Conservation (phyloP, 2,888 invertebrate species). For the Callyntrura sp. region DNA sequence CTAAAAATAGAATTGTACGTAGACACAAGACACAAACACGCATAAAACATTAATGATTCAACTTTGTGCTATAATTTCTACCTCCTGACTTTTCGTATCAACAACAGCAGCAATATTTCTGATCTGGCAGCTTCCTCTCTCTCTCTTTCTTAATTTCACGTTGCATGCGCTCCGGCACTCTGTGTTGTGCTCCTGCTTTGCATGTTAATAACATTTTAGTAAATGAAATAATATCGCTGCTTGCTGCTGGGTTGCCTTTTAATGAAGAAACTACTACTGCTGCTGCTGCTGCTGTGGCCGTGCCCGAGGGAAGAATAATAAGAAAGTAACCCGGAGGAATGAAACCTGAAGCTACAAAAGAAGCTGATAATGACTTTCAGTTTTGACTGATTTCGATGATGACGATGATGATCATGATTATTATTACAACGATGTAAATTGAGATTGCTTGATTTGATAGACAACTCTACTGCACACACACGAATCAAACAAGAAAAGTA, state of each 20-base stretch:
- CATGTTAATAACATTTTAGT: background rate
- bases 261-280: background rate
- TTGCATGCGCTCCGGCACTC: too few species aligned
- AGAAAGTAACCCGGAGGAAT: background rate
- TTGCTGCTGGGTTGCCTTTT: background rate
- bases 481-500: too few species aligned
- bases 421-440: background rate
- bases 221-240: conserved; percentile 3
- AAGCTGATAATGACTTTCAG: conserved; percentile 42
- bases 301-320: background rate
- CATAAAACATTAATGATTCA: background rate
- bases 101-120: too few species aligned
- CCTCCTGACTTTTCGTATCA: too few species aligned
- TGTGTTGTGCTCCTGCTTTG: conserved; percentile 15
- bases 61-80: background rate
- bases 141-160: conserved; percentile 16
- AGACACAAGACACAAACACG: background rate
- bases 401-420: background rate
- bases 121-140: conserved; percentile 39
- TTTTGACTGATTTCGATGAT: conserved; percentile 16
- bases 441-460: background rate
- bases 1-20: background rate
- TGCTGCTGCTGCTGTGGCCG: background rate
- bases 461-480: too few species aligned
- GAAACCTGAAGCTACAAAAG: too few species aligned